Percentiles rank a stretch among this genome's conserved stretches.
Evolutionary conservation across 2,797 vertebrate species (phyloP).

Genomic region (Poeciliopsis infans): DNA sequence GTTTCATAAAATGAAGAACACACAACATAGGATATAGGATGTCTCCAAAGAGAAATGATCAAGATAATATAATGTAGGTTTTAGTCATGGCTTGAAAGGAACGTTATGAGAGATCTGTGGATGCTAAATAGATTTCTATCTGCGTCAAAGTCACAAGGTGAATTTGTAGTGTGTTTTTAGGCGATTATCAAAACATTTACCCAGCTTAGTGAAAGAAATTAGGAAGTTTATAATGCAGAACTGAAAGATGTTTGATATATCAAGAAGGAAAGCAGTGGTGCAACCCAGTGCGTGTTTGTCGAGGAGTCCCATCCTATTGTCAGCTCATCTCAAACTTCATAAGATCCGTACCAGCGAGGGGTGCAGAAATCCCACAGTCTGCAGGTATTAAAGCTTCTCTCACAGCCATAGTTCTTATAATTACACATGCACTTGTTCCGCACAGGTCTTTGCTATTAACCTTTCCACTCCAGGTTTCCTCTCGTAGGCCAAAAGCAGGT

Average conservation of each 20-base stretch:
- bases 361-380: neutral
- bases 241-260: neutral
- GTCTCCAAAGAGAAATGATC: neutral
- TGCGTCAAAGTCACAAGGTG: neutral
- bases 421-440: constrained; percentile 53
- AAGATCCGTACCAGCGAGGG: no score
- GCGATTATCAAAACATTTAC: neutral
- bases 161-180: neutral
- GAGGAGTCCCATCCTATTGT: neutral
- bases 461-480: constrained; percentile 55
- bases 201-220: neutral
- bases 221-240: neutral
- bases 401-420: constrained; percentile 46
- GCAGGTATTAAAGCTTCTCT: constrained; percentile 8
- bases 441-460: constrained; percentile 59
- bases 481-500: constrained; percentile 61
- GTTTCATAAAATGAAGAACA: neutral
- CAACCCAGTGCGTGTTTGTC: neutral
- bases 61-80: neutral
- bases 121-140: neutral
- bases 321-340: neutral
- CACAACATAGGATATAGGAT: neutral
- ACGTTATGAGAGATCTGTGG: neutral
- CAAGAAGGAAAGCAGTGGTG: neutral
- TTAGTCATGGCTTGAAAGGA: neutral